Evolutionary conservation across 2,888 invertebrate species (phyloP), one percentile per base, ranked within the genome.

Genomic region (Lycaena phlaeas): DNA sequence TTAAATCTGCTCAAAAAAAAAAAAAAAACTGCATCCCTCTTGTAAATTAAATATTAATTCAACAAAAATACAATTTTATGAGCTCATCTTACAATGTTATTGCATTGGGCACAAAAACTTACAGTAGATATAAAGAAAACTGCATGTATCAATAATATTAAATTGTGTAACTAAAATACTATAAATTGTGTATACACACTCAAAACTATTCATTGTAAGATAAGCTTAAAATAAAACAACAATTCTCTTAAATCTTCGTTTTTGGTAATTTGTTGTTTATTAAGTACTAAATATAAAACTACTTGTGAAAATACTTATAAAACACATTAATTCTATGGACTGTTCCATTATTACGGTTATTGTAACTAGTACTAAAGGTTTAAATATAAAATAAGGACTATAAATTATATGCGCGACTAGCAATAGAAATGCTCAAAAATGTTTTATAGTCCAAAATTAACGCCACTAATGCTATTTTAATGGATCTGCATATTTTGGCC

Each of bases 231-330:
- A 67, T 64, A 65, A 67, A 69, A 52, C 50, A 71, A 72, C 66
- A 71, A 76, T 73, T 73, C 75, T 69, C 71, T 71, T 69, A 61
- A 25, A 60, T 61, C 64, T 64, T 61, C 59, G 61, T 75, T 72
- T 81, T 82, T 79, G 76, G 78, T 76, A 75, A 68, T 61, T 65
- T 61, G 64, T 69, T 54, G 57, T 34, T 38, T 61, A 57, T 77
- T 79, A 81, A 79, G 79, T 82, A 82, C 81, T 79, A 79, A 49
- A 25, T 41, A 40, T 44, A 44, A 36, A 48, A 43, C 42, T 49
- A 46, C 38, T 46, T 44, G 38, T 44, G 38, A 46, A 44, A 44
- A 45, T 12, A 38, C 29, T 40, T 42, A 43, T 31, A 34, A 36
- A 40, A 34, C 7, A 12, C 22, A 22, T 39, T 25, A 26, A 39